A percentile compares a stretch with the other conserved stretches of the same genome.
Conservation (phyloP, 2,888 invertebrate genomes). For the Tachina fera region DNA sequence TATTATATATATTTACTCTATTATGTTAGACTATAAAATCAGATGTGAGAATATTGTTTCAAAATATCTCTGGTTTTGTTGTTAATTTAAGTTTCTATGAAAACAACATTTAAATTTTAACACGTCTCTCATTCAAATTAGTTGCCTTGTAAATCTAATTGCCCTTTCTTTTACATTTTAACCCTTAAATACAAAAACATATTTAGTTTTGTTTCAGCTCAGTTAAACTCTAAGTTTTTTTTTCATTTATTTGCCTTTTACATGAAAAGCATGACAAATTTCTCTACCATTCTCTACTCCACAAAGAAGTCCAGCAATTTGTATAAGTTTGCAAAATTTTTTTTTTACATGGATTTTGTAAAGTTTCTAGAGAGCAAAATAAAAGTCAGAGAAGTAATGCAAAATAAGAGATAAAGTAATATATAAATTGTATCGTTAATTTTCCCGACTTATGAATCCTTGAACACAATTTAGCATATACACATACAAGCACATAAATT, state of each 20-base stretch:
- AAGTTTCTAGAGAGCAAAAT: background rate
- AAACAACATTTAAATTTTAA: too few relatives aligned
- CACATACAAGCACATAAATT: background rate
- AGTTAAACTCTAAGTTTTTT: background rate
- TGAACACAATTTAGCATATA: slow-evolving; percentile 79
- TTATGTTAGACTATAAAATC: too few relatives aligned
- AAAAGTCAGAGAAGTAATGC: background rate
- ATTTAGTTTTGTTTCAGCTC: background rate
- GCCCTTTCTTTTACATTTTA: slow-evolving; percentile 6
- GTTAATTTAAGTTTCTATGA: too few relatives aligned
- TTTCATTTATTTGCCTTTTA: background rate
- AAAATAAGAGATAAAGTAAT: slow-evolving; percentile 15
- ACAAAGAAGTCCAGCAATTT: slow-evolving; percentile 6
- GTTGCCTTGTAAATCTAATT: background rate
- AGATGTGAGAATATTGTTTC: too few relatives aligned
- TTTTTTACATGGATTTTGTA: background rate
- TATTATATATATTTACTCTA: too few relatives aligned
- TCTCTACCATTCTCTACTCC: slow-evolving; percentile 3
- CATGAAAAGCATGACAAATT: background rate
- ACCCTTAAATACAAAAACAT: background rate
- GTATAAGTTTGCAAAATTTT: background rate
- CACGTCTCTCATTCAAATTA: background rate
- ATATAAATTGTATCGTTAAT: slow-evolving; percentile 74
- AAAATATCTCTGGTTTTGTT: too few relatives aligned
- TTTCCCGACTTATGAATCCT: slow-evolving; percentile 80